Percentiles rank a stretch among this genome's conserved stretches.
Evolutionary conservation across 2,113 vertebrate species (phyloP).

Genomic region (Podilymbus podiceps): DNA sequence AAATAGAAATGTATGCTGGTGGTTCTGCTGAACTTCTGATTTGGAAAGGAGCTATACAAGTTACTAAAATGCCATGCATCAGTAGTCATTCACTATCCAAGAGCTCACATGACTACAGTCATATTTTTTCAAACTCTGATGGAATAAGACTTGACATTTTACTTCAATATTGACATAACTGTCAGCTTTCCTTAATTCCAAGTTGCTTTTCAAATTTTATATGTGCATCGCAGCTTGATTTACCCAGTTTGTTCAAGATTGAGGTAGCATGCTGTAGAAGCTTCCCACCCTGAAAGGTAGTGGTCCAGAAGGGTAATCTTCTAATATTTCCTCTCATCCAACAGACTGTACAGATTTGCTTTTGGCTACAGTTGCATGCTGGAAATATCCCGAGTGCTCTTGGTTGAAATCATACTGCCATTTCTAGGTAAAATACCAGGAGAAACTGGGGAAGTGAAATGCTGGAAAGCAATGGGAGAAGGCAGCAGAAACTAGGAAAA

Average conservation of each 20-base stretch:
- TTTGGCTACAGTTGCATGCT: neutral
- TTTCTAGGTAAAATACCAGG: neutral
- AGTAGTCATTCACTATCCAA: neutral
- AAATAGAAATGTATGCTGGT: neutral
- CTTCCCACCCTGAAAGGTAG: neutral
- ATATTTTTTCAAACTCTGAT: neutral
- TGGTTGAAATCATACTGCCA: neutral
- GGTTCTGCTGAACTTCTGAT: neutral
- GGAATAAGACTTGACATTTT: conserved; percentile 45
- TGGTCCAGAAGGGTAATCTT: conserved; percentile 12
- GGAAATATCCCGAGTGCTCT: neutral
- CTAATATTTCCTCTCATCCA: neutral
- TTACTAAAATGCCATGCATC: neutral
- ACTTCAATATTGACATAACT: neutral
- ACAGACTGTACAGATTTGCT: neutral
- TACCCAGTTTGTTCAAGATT: neutral
- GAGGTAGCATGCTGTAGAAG: neutral
- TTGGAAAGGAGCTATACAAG: neutral
- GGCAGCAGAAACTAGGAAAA: neutral
- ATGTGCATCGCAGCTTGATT: conserved; percentile 25
- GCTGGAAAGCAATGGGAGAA: neutral
- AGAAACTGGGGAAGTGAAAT: neutral
- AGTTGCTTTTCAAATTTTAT: conserved; percentile 24
- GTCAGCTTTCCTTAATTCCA: neutral
- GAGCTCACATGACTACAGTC: neutral